A percentile compares a stretch with the other conserved stretches of the same genome.
Evolutionary conservation across 2,113 vertebrate genomes (phyloP).

Genomic region (Plotosus lineatus): DNA sequence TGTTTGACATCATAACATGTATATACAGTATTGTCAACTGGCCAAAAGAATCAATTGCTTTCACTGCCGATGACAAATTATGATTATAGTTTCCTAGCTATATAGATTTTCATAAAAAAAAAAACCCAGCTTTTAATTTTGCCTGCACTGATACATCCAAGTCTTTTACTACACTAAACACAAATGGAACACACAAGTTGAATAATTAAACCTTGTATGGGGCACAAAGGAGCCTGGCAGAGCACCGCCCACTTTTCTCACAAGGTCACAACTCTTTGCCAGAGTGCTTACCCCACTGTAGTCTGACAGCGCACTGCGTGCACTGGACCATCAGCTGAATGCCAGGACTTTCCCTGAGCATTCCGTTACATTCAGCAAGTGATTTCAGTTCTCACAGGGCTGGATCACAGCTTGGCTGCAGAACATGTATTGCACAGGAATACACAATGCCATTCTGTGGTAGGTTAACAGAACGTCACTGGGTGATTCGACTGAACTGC

Average conservation of each 20-base stretch:
- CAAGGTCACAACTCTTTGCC: too few species aligned
- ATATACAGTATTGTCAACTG: not conserved
- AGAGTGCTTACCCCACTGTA: not conserved
- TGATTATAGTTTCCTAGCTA: too few species aligned
- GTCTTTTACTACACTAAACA: too few species aligned
- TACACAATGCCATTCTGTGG: not conserved
- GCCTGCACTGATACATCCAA: too few species aligned
- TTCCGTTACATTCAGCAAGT: not conserved
- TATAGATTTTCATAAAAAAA: too few species aligned
- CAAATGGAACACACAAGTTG: too few species aligned
- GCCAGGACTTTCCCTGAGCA: not conserved
- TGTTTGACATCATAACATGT: not conserved
- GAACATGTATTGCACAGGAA: not conserved
- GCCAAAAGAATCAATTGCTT: not conserved
- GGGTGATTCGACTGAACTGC: not conserved
- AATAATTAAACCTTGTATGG: too few species aligned
- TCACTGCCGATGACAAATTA: too few species aligned
- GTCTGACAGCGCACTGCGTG: not conserved
- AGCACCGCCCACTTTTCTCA: too few species aligned
- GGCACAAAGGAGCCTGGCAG: too few species aligned
- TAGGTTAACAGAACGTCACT: not conserved
- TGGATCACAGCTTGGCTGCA: not conserved
- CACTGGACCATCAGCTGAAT: not conserved
- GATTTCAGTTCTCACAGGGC: not conserved
- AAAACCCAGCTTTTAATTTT: too few species aligned